Conservation (phyloP, 1,140 invertebrate species). For the Ptiloglossa arizonensis region DNA sequence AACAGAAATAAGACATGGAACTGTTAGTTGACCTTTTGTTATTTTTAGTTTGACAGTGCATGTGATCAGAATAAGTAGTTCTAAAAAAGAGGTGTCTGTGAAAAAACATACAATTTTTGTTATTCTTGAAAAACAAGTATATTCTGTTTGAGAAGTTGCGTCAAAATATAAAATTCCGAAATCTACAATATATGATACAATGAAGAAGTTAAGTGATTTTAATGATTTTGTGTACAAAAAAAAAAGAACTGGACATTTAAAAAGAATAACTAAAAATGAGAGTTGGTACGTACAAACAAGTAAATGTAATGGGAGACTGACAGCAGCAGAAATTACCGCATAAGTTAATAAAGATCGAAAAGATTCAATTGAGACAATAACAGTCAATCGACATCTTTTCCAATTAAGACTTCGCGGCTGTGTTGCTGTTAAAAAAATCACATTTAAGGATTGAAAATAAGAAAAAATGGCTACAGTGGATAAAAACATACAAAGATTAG, state of each 20-base stretch:
- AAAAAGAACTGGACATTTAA: neutral
- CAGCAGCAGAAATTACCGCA: neutral
- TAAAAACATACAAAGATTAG: neutral
- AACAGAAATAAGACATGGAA: neutral
- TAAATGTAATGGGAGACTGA: neutral
- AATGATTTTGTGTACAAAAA: neutral
- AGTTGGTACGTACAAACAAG: neutral
- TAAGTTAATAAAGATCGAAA: neutral
- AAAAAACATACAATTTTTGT: neutral
- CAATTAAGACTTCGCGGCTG: neutral
- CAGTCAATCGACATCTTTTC: neutral
- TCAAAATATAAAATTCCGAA: neutral
- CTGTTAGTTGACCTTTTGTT: neutral
- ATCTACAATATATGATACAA: neutral
- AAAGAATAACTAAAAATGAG: slow-evolving; percentile 1
- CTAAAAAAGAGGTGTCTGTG: neutral
- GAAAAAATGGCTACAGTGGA: neutral
- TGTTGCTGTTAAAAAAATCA: neutral
- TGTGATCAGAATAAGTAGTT: neutral
- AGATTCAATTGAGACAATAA: neutral
- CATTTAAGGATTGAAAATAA: neutral
- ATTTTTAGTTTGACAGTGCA: neutral
- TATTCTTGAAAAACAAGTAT: neutral
- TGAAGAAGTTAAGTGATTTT: neutral
- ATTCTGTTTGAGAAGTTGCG: neutral